phyloP scores from a whole-genome alignment of 2,113 vertebrate genomes.

The chimpanzee (Pan troglodytes) region NHGRI_mPanTro3-v2.1_pri NC_072401.2:30287001-30287500 shows the following conservation, averaged over 20 bases:
- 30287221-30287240: not conserved
- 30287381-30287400: not conserved
- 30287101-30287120: not conserved
- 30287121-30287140: fast-evolving
- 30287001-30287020: not conserved
- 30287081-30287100: not conserved
- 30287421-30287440: not conserved
- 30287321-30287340: not conserved
- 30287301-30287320: not conserved
- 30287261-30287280: not conserved
- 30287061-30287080: not conserved
- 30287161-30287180: not conserved
- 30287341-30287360: not conserved
- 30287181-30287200: not conserved
- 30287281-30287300: not conserved
- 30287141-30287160: not conserved
- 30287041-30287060: not conserved
- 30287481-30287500: not conserved
- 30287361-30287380: not conserved
- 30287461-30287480: not conserved
- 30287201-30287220: not conserved
- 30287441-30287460: not conserved
- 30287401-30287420: not conserved
- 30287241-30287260: not conserved
- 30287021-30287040: not conserved